phyloP scores from a whole-genome alignment of 2,113 vertebrate genomes.

The Spermophilus dauricus region DNA sequence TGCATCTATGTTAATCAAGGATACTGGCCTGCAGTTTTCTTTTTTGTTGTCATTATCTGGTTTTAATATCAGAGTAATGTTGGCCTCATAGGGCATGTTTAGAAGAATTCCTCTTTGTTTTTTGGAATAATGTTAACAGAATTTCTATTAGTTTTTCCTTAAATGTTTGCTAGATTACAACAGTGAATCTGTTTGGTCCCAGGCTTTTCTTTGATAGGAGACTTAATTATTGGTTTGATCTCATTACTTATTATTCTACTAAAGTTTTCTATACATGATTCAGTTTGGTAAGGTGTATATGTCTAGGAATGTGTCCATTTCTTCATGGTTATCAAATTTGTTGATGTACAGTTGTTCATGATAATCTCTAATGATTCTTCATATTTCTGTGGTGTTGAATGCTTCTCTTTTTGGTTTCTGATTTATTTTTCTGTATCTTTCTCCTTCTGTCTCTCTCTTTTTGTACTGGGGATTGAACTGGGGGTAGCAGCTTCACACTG shows the following conservation, averaged over 20 bases:
- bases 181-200: background rate
- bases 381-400: background rate
- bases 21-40: background rate
- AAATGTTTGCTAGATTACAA: background rate
- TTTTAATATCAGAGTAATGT: background rate
- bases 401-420: background rate
- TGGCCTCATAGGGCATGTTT: background rate
- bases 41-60: background rate
- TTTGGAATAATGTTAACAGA: background rate
- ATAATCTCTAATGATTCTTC: background rate
- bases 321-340: background rate
- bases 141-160: background rate
- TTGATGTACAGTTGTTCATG: background rate
- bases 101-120: background rate
- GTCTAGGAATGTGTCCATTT: background rate
- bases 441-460: too few species aligned
- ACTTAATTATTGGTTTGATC: background rate
- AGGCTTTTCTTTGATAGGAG: background rate
- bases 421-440: background rate
- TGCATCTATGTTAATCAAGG: background rate
- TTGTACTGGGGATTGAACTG: too few species aligned
- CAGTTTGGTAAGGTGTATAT: background rate
- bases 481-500: too few species aligned
- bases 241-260: background rate
- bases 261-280: background rate